These are phyloP conservation scores for Danionella cerebrum DNA, from an alignment of 2,113 vertebrate genomes.

Conservation along the genomic window DNA sequence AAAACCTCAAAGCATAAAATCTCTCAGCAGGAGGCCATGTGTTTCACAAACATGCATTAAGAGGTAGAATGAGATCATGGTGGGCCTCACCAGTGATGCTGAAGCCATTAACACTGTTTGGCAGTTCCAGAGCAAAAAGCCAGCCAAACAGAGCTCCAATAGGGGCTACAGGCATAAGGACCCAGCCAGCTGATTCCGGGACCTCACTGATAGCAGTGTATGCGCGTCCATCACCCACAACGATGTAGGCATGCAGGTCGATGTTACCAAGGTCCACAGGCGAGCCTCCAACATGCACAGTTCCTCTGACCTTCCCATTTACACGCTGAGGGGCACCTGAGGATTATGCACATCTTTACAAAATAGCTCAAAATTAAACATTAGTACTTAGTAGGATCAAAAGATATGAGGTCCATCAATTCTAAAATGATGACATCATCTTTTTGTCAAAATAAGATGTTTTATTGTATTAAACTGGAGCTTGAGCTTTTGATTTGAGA, in stretches of 20 bases:
- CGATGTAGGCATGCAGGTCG: constrained; percentile 87
- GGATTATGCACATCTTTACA: neutral
- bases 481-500: too few relatives aligned
- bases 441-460: too few relatives aligned
- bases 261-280: constrained; percentile 62
- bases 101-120: constrained; percentile 82
- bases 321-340: constrained; percentile 86
- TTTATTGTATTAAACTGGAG: too few relatives aligned
- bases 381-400: too few relatives aligned
- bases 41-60: constrained; percentile 36
- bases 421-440: too few relatives aligned
- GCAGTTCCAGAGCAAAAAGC: constrained; percentile 90
- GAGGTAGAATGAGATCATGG: constrained; percentile 37
- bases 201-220: constrained; percentile 89
- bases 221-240: constrained; percentile 84
- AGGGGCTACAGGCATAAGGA: constrained; percentile 79
- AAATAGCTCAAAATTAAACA: neutral
- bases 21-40: constrained; percentile 26
- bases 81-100: constrained; percentile 72
- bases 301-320: constrained; percentile 87
- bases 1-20: constrained; percentile 4
- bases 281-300: constrained; percentile 67
- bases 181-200: constrained; percentile 73
- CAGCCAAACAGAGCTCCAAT: constrained; percentile 87
- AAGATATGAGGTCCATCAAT: too few relatives aligned